phyloP scores from a whole-genome alignment of 2,797 vertebrate species.

The Alauda arvensis region DNA sequence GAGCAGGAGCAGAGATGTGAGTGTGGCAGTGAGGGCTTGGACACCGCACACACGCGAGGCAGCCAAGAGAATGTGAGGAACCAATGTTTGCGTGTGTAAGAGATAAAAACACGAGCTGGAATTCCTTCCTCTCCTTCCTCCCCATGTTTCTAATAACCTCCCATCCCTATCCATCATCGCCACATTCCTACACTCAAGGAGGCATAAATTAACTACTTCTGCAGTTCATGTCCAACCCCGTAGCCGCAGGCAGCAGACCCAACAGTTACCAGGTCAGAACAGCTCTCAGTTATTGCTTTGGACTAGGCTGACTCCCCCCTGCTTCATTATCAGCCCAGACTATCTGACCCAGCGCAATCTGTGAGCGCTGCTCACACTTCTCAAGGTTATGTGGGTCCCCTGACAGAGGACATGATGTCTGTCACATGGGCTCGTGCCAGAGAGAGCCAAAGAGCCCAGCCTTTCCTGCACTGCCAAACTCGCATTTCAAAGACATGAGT shows the following conservation, averaged over 20 bases:
- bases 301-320: slow-evolving; percentile 22
- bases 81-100: background rate
- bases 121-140: slow-evolving; percentile 54
- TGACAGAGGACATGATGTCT: slow-evolving; percentile 68
- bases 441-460: slow-evolving; percentile 68
- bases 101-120: slow-evolving; percentile 52
- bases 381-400: slow-evolving; percentile 64
- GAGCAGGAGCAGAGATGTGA: background rate
- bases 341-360: slow-evolving; percentile 36
- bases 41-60: background rate
- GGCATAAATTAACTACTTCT: slow-evolving; percentile 61
- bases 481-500: slow-evolving; percentile 77
- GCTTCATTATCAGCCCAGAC: slow-evolving; percentile 53
- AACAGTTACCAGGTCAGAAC: slow-evolving; percentile 46
- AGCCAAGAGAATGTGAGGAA: background rate
- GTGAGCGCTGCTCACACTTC: slow-evolving; percentile 34
- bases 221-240: slow-evolving; percentile 51
- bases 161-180: slow-evolving; percentile 60
- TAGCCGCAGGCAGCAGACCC: slow-evolving; percentile 53
- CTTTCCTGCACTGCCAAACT: slow-evolving; percentile 70
- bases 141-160: slow-evolving; percentile 66
- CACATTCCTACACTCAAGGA: slow-evolving; percentile 59
- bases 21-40: background rate
- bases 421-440: slow-evolving; percentile 63
- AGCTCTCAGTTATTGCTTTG: slow-evolving; percentile 29